These are phyloP conservation scores for Fragum sueziense DNA, from an alignment of 2,888 invertebrate species.

Conservation along the genomic window DNA sequence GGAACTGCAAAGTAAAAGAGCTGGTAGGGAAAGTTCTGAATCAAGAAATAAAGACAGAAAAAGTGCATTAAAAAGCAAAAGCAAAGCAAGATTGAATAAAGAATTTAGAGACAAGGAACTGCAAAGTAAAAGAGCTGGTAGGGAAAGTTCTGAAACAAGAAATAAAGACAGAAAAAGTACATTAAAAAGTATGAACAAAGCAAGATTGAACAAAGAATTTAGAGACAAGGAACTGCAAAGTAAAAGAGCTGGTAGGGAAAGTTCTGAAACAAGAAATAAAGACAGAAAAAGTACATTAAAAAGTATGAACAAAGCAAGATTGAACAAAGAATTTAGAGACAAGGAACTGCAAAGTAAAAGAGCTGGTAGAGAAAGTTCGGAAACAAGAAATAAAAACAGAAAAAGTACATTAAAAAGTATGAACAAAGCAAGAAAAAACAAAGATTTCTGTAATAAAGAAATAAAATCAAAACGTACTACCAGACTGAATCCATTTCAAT, in stretches of 20 bases:
- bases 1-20: background rate
- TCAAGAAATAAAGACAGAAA: background rate
- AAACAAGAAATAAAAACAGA: background rate
- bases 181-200: slow-evolving; percentile 8
- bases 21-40: background rate
- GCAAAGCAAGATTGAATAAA: background rate
- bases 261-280: too few relatives aligned
- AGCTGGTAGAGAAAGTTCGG: too few relatives aligned
- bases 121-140: background rate
- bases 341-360: too few relatives aligned
- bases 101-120: background rate
- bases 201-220: background rate
- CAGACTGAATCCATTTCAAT: background rate
- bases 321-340: too few relatives aligned
- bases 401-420: background rate
- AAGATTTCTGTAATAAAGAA: background rate
- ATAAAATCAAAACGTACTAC: background rate
- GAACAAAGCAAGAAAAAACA: background rate
- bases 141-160: slow-evolving; percentile 5
- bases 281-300: too few relatives aligned
- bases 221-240: background rate
- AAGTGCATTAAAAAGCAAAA: background rate
- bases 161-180: background rate
- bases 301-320: too few relatives aligned
- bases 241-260: too few relatives aligned